phyloP scores from a whole-genome alignment of 2,888 invertebrate species.

The Noctuana brunneofusca region DNA sequence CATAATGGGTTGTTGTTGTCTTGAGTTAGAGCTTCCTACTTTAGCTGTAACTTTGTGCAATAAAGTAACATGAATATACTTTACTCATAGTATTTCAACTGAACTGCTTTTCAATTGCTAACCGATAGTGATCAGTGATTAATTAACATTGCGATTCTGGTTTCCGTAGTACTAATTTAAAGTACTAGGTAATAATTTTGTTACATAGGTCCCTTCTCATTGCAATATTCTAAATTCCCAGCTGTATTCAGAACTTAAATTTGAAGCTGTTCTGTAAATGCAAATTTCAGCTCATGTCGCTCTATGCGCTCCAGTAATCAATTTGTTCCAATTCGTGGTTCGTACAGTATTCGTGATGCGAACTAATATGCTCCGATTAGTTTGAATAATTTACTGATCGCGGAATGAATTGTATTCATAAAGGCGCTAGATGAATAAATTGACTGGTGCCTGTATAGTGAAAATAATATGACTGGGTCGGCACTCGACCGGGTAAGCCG shows the following conservation, averaged over 20 bases:
- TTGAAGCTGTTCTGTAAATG: conserved; percentile 26
- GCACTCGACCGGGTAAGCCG: too few relatives aligned
- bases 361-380: conserved; percentile 32
- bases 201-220: neutral
- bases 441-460: neutral
- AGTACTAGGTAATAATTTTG: neutral
- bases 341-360: conserved; percentile 31
- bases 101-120: too few relatives aligned
- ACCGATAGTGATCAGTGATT: too few relatives aligned
- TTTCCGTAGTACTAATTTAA: neutral
- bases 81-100: too few relatives aligned
- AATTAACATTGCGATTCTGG: neutral
- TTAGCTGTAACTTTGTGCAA: too few relatives aligned
- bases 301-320: conserved; percentile 29
- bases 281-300: conserved; percentile 31
- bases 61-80: too few relatives aligned
- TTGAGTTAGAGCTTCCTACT: neutral
- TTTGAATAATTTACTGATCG: conserved; percentile 31
- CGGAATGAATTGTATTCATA: conserved; percentile 8
- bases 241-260: conserved; percentile 8
- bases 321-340: conserved; percentile 34
- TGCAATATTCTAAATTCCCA: neutral
- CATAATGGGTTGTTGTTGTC: neutral
- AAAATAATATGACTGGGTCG: neutral
- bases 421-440: neutral